Percentiles rank a stretch among this genome's conserved stretches.
phyloP scores from a whole-genome alignment of 1,140 invertebrate species.

The Chrysoperla carnea region DNA sequence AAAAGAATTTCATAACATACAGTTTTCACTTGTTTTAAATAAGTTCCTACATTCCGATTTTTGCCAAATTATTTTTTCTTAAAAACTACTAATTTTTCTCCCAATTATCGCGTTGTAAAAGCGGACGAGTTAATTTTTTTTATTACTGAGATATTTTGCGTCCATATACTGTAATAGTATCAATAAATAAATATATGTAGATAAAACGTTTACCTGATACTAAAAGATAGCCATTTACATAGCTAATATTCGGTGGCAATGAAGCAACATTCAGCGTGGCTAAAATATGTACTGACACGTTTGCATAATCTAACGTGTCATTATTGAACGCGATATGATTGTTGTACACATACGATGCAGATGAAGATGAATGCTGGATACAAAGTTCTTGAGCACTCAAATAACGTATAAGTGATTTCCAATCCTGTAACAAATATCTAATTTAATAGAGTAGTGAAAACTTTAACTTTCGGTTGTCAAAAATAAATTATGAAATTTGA shows the following conservation, averaged over 20 bases:
- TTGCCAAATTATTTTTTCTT: no score
- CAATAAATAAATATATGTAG: background rate
- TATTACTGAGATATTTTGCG: no score
- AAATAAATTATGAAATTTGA: no score
- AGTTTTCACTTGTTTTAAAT: no score
- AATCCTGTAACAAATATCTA: background rate
- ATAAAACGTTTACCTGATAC: background rate
- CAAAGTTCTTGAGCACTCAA: background rate
- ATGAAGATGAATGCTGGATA: background rate
- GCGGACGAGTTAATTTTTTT: no score
- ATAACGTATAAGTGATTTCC: background rate
- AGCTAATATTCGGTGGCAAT: background rate
- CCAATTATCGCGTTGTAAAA: no score
- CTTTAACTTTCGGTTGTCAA: no score
- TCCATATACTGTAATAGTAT: no score
- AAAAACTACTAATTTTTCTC: no score
- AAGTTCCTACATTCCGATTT: no score
- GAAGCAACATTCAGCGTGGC: background rate
- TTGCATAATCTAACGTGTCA: background rate
- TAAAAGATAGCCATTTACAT: background rate
- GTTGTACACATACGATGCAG: background rate
- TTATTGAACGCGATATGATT: background rate
- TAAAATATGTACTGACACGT: background rate
- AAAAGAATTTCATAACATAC: no score
- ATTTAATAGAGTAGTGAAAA: no score